These are phyloP conservation scores for Bombus confusus DNA, from an alignment of 1,140 invertebrate species.

Conservation along the genomic window DNA sequence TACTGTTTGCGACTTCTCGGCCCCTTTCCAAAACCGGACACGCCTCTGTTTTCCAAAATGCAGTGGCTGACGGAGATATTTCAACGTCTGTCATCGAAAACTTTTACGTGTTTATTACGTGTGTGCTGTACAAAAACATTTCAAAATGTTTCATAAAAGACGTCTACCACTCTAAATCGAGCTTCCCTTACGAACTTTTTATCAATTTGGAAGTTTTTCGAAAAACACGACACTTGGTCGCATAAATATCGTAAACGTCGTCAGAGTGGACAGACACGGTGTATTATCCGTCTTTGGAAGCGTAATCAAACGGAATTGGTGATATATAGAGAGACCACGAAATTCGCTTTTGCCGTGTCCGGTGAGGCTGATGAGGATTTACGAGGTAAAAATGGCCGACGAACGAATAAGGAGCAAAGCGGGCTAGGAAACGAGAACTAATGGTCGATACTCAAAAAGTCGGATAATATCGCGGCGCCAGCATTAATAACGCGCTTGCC, in stretches of 20 bases:
- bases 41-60: too few relatives aligned
- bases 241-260: neutral
- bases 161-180: too few relatives aligned
- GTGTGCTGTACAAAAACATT: too few relatives aligned
- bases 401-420: slow-evolving; percentile 3
- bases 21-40: neutral
- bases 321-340: slow-evolving; percentile 27
- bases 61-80: too few relatives aligned
- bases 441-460: slow-evolving; percentile 49
- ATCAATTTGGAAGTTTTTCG: neutral
- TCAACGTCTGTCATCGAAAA: too few relatives aligned
- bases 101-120: too few relatives aligned
- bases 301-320: slow-evolving; percentile 1
- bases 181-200: neutral
- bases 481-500: slow-evolving; percentile 36
- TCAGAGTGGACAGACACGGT: neutral
- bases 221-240: neutral
- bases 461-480: slow-evolving; percentile 19
- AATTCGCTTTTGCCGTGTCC: slow-evolving; percentile 19
- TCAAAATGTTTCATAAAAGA: too few relatives aligned
- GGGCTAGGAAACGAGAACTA: slow-evolving; percentile 39
- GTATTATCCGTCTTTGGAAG: neutral
- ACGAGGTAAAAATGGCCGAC: slow-evolving; percentile 33
- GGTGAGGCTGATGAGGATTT: slow-evolving; percentile 39
- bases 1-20: neutral